Evolutionary conservation across 2,888 invertebrate genomes (phyloP).

Genomic region (Euphydryas editha): DNA sequence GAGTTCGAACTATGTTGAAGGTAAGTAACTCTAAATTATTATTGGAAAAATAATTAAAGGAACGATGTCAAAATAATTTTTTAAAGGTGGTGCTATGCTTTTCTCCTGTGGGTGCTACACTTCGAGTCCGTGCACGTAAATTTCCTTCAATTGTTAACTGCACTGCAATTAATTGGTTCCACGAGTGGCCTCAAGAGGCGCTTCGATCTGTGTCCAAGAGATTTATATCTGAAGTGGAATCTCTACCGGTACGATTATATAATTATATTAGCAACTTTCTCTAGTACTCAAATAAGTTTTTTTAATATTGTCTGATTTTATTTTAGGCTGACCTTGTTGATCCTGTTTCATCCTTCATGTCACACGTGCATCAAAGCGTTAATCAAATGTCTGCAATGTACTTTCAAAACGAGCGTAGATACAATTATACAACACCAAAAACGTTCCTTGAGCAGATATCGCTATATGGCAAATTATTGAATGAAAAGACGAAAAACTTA

Average conservation of each 20-base stretch:
- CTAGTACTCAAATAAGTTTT: not conserved
- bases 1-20: conserved; percentile 90
- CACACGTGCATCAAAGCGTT: conserved; percentile 94
- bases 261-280: not conserved
- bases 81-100: conserved; percentile 92
- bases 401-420: conserved; percentile 92
- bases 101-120: conserved; percentile 95
- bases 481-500: conserved; percentile 87
- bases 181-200: conserved; percentile 97
- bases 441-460: conserved; percentile 96
- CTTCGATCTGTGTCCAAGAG: conserved; percentile 93
- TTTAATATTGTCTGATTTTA: not conserved
- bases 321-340: conserved; percentile 80
- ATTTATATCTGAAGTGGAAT: conserved; percentile 90
- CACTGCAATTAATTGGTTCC: conserved; percentile 98
- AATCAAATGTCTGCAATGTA: conserved; percentile 93
- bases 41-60: not conserved
- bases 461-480: conserved; percentile 89
- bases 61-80: not conserved
- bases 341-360: conserved; percentile 93
- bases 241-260: conserved; percentile 85
- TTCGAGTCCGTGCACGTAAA: conserved; percentile 93
- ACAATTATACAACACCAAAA: conserved; percentile 98
- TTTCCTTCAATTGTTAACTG: conserved; percentile 97
- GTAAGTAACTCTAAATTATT: conserved; percentile 49